Percentiles rank a stretch among this genome's conserved stretches.
phyloP scores from a whole-genome alignment of 1,140 invertebrate species.

The Drosophila hydei region DNA sequence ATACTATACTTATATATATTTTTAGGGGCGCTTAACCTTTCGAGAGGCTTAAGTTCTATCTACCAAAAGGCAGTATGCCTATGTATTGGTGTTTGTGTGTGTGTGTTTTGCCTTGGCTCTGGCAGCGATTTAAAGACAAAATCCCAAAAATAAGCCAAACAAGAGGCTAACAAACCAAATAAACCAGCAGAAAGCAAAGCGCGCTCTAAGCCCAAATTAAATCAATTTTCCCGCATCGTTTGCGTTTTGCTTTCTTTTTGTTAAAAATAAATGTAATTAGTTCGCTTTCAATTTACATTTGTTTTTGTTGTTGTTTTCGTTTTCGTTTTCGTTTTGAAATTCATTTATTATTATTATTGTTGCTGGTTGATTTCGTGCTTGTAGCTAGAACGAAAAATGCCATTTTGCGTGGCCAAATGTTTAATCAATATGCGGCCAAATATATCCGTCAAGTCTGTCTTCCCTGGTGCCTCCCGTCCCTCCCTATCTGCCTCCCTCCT shows the following conservation, averaged over 20 bases:
- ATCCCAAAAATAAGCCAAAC: slow-evolving; percentile 71
- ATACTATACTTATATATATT: slow-evolving; percentile 46
- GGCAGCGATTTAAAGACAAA: slow-evolving; percentile 71
- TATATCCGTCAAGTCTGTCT: slow-evolving; percentile 31
- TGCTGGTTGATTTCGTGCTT: slow-evolving; percentile 20
- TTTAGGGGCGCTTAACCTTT: slow-evolving; percentile 76
- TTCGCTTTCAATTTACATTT: slow-evolving; percentile 19
- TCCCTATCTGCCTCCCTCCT: background rate
- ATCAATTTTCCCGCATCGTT: slow-evolving; percentile 56
- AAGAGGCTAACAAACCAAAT: slow-evolving; percentile 53
- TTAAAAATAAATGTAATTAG: slow-evolving; percentile 74
- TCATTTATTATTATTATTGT: slow-evolving; percentile 51
- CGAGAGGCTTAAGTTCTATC: slow-evolving; percentile 74
- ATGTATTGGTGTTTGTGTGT: slow-evolving; percentile 22
- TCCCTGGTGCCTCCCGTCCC: too few species aligned
- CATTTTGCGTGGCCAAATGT: slow-evolving; percentile 77
- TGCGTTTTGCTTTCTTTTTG: slow-evolving; percentile 48
- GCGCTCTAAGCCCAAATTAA: slow-evolving; percentile 41
- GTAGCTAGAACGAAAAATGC: too few species aligned
- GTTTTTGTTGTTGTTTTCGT: slow-evolving; percentile 3
- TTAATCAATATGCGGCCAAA: slow-evolving; percentile 77
- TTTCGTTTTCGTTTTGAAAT: slow-evolving; percentile 7
- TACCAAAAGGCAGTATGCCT: slow-evolving; percentile 63
- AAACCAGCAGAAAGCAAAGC: slow-evolving; percentile 22
- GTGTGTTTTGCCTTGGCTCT: slow-evolving; percentile 45